Percentiles rank a stretch among this genome's conserved stretches.
Conservation (phyloP, 2,113 vertebrate species). For the Tetrao urogallus region DNA sequence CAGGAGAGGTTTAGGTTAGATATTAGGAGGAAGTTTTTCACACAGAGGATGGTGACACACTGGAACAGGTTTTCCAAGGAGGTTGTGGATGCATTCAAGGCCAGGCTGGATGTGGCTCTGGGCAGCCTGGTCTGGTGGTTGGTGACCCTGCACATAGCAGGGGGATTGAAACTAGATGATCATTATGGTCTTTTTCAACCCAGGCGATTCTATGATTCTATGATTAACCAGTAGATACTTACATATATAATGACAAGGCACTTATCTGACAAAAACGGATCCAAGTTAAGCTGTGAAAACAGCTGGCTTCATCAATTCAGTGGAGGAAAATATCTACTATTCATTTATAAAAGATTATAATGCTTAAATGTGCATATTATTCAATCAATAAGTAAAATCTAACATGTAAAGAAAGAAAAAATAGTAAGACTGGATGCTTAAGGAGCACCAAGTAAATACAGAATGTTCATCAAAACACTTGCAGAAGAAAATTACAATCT, state of each 20-base stretch:
- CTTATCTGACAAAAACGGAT: neutral
- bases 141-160: too few species aligned
- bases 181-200: too few species aligned
- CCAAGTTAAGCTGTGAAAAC: neutral
- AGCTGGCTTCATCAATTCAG: neutral
- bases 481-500: slow-evolving; percentile 23
- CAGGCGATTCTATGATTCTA: neutral
- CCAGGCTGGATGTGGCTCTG: too few species aligned
- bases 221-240: neutral
- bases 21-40: too few species aligned
- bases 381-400: slow-evolving; percentile 4
- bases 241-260: neutral
- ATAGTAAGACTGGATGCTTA: neutral
- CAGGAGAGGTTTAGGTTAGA: too few species aligned
- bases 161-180: too few species aligned
- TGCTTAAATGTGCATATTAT: slow-evolving; percentile 11
- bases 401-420: slow-evolving; percentile 22
- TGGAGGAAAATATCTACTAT: neutral
- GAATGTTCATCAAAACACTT: slow-evolving; percentile 34
- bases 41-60: too few species aligned
- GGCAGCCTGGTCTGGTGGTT: too few species aligned
- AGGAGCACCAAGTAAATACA: neutral
- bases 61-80: too few species aligned
- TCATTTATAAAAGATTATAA: slow-evolving; percentile 5
- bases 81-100: too few species aligned